phyloP scores from a whole-genome alignment of 2,113 vertebrate species.

The Procavia capensis region DNA sequence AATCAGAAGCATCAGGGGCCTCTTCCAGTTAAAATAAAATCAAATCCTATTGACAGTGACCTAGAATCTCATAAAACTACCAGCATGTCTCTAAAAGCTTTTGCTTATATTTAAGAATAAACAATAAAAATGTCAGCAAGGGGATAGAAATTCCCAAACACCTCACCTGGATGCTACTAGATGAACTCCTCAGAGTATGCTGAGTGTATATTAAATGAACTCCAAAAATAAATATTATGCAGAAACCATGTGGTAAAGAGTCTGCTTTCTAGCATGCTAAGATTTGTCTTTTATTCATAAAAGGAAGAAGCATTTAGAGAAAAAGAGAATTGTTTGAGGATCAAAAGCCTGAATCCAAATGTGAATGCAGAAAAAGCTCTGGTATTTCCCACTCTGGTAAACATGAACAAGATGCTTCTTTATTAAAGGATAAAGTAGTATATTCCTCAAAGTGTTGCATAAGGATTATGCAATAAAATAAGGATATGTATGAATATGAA shows the following conservation, averaged over 20 bases:
- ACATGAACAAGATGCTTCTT: neutral
- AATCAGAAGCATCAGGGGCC: neutral
- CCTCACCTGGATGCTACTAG: neutral
- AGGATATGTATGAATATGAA: neutral
- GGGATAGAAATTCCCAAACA: neutral
- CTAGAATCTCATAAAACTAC: neutral
- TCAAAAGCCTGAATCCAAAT: neutral
- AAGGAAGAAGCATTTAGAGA: neutral
- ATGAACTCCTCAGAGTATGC: neutral
- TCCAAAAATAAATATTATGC: neutral
- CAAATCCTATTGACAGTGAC: neutral
- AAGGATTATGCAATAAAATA: neutral
- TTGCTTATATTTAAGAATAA: conserved; percentile 10
- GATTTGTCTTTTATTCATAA: neutral
- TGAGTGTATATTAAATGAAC: neutral
- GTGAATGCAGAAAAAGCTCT: neutral
- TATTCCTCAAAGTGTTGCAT: neutral
- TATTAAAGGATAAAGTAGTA: neutral
- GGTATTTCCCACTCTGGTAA: neutral
- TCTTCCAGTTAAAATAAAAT: conserved; percentile 1
- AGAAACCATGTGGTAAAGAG: neutral
- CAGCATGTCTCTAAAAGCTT: neutral
- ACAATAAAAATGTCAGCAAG: neutral
- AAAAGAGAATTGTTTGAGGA: neutral
- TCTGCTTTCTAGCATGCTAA: neutral